phyloP scores from a whole-genome alignment of 2,888 invertebrate genomes.

The Cabera pusaria region DNA sequence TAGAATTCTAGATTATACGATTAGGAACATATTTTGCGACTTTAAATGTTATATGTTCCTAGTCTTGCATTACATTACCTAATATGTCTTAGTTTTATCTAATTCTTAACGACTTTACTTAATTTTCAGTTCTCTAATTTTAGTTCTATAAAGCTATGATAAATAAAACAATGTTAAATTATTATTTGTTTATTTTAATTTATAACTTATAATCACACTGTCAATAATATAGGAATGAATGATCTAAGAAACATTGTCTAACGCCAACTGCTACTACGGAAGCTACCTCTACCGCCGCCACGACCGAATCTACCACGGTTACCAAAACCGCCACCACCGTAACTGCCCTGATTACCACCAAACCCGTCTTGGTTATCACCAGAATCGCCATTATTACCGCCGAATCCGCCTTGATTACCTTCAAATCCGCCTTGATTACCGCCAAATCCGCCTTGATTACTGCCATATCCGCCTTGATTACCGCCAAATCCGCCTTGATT shows the following conservation, averaged over 20 bases:
- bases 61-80: no score
- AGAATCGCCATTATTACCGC: conserved; percentile 17
- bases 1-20: no score
- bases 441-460: conserved; percentile 37
- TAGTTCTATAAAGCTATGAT: no score
- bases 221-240: conserved; percentile 12
- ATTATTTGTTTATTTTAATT: no score
- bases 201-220: no score
- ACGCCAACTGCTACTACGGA: conserved; percentile 23
- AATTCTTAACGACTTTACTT: no score
- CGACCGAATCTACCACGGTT: no score
- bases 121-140: no score
- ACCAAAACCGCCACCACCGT: conserved; percentile 31
- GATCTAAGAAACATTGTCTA: conserved; percentile 5
- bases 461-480: conserved; percentile 19
- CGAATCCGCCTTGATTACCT: conserved; percentile 35
- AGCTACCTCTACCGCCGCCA: conserved; percentile 38
- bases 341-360: conserved; percentile 24
- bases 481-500: conserved; percentile 13
- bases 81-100: background rate
- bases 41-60: no score
- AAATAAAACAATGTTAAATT: no score
- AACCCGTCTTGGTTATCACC: conserved; percentile 34
- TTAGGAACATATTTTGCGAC: no score
- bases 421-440: conserved; percentile 40